Evolutionary conservation across 1,140 invertebrate species (phyloP), one percentile per base, ranked within the genome.

Genomic region (Trachelipus rathkii): DNA sequence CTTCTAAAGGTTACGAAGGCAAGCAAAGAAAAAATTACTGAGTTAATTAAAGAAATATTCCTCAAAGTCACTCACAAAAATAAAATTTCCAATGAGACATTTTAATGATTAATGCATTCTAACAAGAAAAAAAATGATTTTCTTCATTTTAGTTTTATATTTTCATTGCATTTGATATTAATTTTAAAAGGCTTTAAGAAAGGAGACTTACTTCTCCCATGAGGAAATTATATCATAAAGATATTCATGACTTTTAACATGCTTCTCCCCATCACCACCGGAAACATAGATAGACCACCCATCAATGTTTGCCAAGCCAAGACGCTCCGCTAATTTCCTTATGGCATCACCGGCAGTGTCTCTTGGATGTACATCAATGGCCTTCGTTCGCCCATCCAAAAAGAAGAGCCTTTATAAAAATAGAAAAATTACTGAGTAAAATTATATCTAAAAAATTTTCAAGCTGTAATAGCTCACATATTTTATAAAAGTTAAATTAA

Each of bases 391-490:
- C 0, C 95, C 95, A 85, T 98, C 95, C 82, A 97, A 87, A 85
- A 98, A 96, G 87, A 96, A 96, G 85, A 98, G 95, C 67, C 95
- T 89, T 84, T n/a, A n/a, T n/a, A n/a, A n/a, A n/a, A n/a, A n/a
- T n/a, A n/a, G 15, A 73, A 44, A 46, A 23, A 50, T 50, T 72
- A 43, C 43, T 75, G n/a, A 19, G 5, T 67, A 33, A 33, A 23
- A 71, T 4, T 71, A 21, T 13, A 71, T 33, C 33, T 1, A 33
- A 33, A 33, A 33, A 1, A 33, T 33, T 33, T 33, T 33, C 33
- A 33, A 33, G 6, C 6, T 33, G 6, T 33, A 33, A 3, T 3
- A 33, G 33, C 33, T 6, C 1, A 33, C 1, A 33, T 33, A 3
- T 33, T 33, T 33, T 33, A 6, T n/a, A 33, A 33, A 33, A 33